Percentiles rank a stretch among this genome's conserved stretches.
phyloP scores from a whole-genome alignment of 1,140 invertebrate species.

The Potamilus streckersoni region DNA sequence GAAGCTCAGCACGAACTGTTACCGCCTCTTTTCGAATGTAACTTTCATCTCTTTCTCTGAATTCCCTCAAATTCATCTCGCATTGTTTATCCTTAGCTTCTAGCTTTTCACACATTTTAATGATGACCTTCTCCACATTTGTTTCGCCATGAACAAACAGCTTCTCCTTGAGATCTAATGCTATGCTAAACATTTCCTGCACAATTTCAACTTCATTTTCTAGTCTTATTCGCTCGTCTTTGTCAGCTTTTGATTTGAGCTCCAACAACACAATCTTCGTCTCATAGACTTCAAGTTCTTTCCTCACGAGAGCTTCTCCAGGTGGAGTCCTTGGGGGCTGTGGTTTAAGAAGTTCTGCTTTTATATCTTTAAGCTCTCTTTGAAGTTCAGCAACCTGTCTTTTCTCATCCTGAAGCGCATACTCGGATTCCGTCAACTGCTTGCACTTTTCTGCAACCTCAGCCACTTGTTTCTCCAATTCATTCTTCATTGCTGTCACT shows the following conservation, averaged over 20 bases:
- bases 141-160: conserved; percentile 27
- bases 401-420: conserved; percentile 24
- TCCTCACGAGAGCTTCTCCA: conserved; percentile 9
- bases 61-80: conserved; percentile 12
- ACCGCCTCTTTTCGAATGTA: conserved; percentile 20
- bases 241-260: conserved; percentile 16
- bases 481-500: conserved; percentile 11
- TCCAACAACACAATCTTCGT: conserved; percentile 24
- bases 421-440: conserved; percentile 22
- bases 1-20: conserved; percentile 14
- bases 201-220: conserved; percentile 20
- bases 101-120: conserved; percentile 18
- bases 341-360: conserved; percentile 29
- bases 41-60: conserved; percentile 11
- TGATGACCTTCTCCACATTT: conserved; percentile 16
- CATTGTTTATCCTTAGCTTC: conserved; percentile 17
- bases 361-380: conserved; percentile 21
- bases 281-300: conserved; percentile 28
- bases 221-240: conserved; percentile 26
- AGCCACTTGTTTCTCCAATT: conserved; percentile 21
- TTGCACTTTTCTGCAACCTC: conserved; percentile 30
- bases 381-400: conserved; percentile 28
- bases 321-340: conserved; percentile 5
- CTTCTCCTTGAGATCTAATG: conserved; percentile 19
- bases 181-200: conserved; percentile 10